Evolutionary conservation across 2,797 vertebrate species (phyloP), one percentile per base, ranked within the genome.

Genomic region (Poeciliopsis infans): DNA sequence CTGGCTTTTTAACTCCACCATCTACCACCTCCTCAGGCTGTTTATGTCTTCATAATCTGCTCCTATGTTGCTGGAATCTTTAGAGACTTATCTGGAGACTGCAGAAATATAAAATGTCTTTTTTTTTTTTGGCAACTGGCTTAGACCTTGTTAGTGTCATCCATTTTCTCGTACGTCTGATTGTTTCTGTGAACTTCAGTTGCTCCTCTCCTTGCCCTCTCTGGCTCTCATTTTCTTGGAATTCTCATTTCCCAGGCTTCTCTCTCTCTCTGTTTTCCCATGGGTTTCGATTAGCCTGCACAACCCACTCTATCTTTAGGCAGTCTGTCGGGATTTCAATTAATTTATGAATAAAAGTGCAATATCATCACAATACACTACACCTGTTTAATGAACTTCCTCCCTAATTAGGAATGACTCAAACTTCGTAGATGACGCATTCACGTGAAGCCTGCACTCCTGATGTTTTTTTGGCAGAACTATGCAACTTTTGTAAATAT

Each of bases 311-410:
- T 94, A 93, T 94, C 93, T 94, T 92, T 88, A 93, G 92, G 89
- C 89, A 28, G 75, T 90, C 90, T 75, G 6, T 86, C 57, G 91
- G 92, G 92, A 94, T 91, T 94, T 91, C 82, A 93, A 89, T 93
- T 93, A 89, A 93, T 91, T 90, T 84, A 71, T 74, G 76, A 74
- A 87, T 87, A 87, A 89, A 91, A 84, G 20, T 91, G 89, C 91
- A 84, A 82, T 83, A 93, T 94, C 92, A 91, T 93, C 92, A 91
- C 84, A 92, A 88, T 91, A 90, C 86, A 77, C 86, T 75, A 76
- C 91, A 94, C 92, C 91, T 95, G 90, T 93, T 91, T 94, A 92
- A 95, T 94, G 91, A 94, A 94, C 89, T 92, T 84, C 74, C 78
- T 79, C 47, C 75, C 80, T 94, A 94, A 94, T 93, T 87, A 91